Conservation (phyloP, 2,888 invertebrate species). For the Acheta domesticus region DNA sequence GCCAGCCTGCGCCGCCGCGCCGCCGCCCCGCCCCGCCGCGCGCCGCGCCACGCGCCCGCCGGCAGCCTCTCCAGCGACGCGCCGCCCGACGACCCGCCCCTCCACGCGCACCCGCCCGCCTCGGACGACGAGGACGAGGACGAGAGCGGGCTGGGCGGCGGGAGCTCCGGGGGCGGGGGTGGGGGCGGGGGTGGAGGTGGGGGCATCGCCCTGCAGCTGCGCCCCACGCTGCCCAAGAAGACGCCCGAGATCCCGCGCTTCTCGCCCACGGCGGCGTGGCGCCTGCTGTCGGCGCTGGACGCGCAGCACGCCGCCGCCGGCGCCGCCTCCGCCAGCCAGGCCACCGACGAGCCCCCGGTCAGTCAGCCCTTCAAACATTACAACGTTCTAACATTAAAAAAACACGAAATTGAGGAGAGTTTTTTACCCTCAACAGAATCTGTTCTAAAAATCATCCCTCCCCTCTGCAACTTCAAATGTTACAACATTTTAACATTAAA, state of each 20-base stretch:
- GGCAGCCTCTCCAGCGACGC: constrained; percentile 39
- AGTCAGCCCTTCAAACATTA: too few relatives aligned
- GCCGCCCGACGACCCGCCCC: not conserved
- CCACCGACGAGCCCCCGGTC: constrained; percentile 47
- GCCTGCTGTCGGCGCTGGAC: constrained; percentile 64
- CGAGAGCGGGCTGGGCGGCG: not conserved
- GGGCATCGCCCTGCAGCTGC: constrained; percentile 68
- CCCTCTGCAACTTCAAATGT: too few relatives aligned
- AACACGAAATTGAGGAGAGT: too few relatives aligned
- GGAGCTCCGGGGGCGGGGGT: not conserved
- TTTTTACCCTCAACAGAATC: too few relatives aligned
- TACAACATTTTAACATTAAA: too few relatives aligned
- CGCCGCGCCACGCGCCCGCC: constrained; percentile 36
- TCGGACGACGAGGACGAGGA: not conserved
- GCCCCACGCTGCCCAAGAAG: constrained; percentile 76
- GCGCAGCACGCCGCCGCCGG: constrained; percentile 49
- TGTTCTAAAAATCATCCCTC: too few relatives aligned
- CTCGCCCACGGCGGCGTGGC: constrained; percentile 81
- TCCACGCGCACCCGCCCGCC: not conserved
- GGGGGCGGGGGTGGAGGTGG: constrained; percentile 40
- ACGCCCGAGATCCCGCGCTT: constrained; percentile 73
- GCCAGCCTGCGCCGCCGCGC: constrained; percentile 40
- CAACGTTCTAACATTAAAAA: too few relatives aligned
- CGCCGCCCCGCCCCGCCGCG: constrained; percentile 22
- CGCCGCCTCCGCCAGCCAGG: constrained; percentile 44